phyloP scores from a whole-genome alignment of 92 coral and sea anemone genomes.

The Porites evermanni region DNA sequence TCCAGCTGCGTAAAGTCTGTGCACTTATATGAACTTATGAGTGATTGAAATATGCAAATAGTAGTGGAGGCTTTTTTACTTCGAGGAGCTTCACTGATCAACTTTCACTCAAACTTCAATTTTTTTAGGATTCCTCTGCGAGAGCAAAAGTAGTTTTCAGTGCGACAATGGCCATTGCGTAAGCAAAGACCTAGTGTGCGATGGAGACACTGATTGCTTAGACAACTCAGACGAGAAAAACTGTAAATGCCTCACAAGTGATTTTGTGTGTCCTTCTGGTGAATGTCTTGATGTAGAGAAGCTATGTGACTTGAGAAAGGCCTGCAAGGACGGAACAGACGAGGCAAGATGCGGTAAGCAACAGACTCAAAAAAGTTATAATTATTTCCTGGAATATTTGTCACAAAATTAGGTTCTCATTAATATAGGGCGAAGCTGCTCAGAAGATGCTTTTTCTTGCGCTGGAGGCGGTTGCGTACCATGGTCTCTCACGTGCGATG shows the following conservation, averaged over 20 bases:
- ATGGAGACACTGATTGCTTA: slow-evolving; percentile 76
- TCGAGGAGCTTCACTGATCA: too few species aligned
- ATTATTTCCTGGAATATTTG: not conserved
- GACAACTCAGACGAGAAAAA: slow-evolving; percentile 80
- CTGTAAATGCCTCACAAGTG: slow-evolving; percentile 54
- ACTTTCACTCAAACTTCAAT: too few species aligned
- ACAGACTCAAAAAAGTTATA: too few species aligned
- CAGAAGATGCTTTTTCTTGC: slow-evolving; percentile 60
- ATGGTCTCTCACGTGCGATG: slow-evolving; percentile 75
- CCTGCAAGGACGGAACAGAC: slow-evolving; percentile 57
- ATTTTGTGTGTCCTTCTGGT: slow-evolving; percentile 68
- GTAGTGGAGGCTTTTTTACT: too few species aligned
- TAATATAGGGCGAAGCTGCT: not conserved
- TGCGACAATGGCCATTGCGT: slow-evolving; percentile 89
- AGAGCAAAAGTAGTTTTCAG: slow-evolving; percentile 49
- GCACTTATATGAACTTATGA: too few species aligned
- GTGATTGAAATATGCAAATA: too few species aligned
- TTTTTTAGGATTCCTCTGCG: slow-evolving; percentile 57
- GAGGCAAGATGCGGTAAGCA: slow-evolving; percentile 66
- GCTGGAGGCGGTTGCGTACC: slow-evolving; percentile 75
- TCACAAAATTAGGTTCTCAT: not conserved
- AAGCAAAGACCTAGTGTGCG: slow-evolving; percentile 70
- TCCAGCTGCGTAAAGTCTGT: too few species aligned
- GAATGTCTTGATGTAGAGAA: slow-evolving; percentile 40
- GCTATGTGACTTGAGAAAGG: slow-evolving; percentile 51